Evolutionary conservation across 1,140 invertebrate species (phyloP).

Genomic region (Physella acuta): DNA sequence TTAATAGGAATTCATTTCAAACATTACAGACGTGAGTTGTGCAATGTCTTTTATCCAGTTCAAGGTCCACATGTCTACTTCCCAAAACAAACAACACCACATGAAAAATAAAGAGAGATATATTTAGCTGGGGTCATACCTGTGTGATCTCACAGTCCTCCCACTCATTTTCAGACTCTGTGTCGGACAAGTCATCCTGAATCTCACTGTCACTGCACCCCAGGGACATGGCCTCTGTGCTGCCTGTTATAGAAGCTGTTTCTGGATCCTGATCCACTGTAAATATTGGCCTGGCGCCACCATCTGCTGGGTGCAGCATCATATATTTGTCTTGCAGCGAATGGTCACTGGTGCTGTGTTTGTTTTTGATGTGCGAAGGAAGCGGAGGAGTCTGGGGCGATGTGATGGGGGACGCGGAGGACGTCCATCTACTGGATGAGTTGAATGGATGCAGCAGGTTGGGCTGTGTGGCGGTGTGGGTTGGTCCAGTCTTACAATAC

Average conservation of each 20-base stretch:
- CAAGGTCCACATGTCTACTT: no score
- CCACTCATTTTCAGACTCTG: slow-evolving; percentile 38
- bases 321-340: neutral
- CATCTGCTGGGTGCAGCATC: neutral
- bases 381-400: neutral
- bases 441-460: slow-evolving; percentile 4
- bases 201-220: slow-evolving; percentile 10
- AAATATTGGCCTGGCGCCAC: neutral
- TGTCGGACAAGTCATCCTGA: slow-evolving; percentile 38
- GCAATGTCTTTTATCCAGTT: no score
- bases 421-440: neutral
- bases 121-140: slow-evolving; percentile 27
- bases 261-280: neutral
- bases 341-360: slow-evolving; percentile 30
- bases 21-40: no score
- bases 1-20: no score
- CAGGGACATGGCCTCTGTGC: neutral
- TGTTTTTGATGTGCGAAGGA: neutral
- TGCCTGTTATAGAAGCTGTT: slow-evolving; percentile 3
- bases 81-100: no score
- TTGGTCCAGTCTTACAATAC: slow-evolving; percentile 12
- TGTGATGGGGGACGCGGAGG: slow-evolving; percentile 3
- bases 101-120: no score
- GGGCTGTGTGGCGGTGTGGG: slow-evolving; percentile 1
- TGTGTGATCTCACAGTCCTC: slow-evolving; percentile 37